Conservation (phyloP, 2,888 invertebrate genomes). For the Tenthredo livida region DNA sequence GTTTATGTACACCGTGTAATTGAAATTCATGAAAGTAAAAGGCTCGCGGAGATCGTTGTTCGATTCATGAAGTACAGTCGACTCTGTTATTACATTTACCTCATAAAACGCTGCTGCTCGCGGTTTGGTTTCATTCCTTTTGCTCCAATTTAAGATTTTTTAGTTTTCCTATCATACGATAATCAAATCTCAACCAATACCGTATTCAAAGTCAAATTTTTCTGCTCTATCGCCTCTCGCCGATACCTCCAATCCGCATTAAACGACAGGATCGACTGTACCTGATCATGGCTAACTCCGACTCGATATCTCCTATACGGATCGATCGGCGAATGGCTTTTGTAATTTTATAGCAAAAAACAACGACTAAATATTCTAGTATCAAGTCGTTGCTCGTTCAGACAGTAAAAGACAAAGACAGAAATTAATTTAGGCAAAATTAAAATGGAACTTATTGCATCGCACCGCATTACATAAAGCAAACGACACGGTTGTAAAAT, state of each 20-base stretch:
- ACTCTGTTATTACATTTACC: background rate
- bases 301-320: background rate
- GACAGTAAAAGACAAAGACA: background rate
- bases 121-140: background rate
- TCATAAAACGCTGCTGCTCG: background rate
- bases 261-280: background rate
- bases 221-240: background rate
- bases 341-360: background rate
- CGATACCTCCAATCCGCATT: background rate
- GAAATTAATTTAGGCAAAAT: background rate
- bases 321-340: background rate
- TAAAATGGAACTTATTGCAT: background rate
- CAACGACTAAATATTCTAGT: background rate
- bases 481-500: background rate
- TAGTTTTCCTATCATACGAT: background rate
- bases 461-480: background rate
- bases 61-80: conserved; percentile 5
- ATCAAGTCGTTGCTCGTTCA: background rate
- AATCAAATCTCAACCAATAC: background rate
- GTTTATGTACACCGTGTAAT: conserved; percentile 7
- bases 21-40: conserved; percentile 49
- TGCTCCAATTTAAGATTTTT: background rate
- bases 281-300: background rate
- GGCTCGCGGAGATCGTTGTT: conserved; percentile 14
- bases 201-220: background rate